phyloP scores from a whole-genome alignment of 1,140 invertebrate species.

The Apis florea region DNA sequence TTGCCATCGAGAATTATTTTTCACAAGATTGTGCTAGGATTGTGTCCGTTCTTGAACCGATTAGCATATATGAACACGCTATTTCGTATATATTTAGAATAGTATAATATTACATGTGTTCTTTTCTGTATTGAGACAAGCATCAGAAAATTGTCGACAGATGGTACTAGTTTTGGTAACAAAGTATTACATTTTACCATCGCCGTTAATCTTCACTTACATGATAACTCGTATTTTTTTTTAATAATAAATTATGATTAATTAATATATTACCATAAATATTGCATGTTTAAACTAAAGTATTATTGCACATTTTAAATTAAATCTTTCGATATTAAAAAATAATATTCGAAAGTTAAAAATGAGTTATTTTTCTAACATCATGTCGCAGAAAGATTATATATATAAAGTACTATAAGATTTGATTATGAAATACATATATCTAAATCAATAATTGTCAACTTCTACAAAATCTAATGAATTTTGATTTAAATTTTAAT shows the following conservation, averaged over 20 bases:
- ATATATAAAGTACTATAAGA: slow-evolving; percentile 1
- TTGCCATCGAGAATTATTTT: slow-evolving; percentile 47
- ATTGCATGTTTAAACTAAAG: background rate
- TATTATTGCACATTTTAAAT: too few relatives aligned
- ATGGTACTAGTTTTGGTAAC: slow-evolving; percentile 56
- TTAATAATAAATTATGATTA: background rate
- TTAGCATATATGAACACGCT: slow-evolving; percentile 69
- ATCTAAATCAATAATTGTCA: slow-evolving; percentile 4
- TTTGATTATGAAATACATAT: slow-evolving; percentile 17
- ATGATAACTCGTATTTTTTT: background rate
- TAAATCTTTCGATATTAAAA: too few relatives aligned
- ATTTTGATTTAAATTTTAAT: background rate
- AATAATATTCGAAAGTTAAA: too few relatives aligned
- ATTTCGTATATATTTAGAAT: slow-evolving; percentile 42
- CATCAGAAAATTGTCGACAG: slow-evolving; percentile 71
- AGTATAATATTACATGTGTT: slow-evolving; percentile 59
- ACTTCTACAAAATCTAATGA: background rate
- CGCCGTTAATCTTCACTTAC: slow-evolving; percentile 1
- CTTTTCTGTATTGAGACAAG: slow-evolving; percentile 59
- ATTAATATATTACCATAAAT: background rate
- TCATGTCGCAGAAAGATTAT: background rate
- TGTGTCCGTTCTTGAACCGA: slow-evolving; percentile 35
- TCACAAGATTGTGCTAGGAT: slow-evolving; percentile 37
- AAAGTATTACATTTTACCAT: slow-evolving; percentile 45
- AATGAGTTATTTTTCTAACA: too few relatives aligned